Conservation (phyloP, 1,140 invertebrate species). For the Anagrus nilaparvatae region DNA sequence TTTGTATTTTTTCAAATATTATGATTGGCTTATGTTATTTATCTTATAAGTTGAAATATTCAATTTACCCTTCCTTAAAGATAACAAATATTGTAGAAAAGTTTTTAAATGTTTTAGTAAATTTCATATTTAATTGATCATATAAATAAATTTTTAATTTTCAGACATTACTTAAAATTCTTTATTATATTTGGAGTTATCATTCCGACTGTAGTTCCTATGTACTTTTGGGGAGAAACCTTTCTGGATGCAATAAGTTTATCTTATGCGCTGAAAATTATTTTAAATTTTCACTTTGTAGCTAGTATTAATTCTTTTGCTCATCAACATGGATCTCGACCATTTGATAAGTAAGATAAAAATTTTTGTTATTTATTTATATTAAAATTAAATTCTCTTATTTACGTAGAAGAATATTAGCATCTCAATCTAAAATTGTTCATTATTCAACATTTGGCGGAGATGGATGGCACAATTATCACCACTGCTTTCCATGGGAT, state of each 20-base stretch:
- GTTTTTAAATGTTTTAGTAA: too few relatives aligned
- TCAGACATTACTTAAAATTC: too few relatives aligned
- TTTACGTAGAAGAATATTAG: conserved; percentile 9
- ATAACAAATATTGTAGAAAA: too few relatives aligned
- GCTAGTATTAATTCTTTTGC: conserved; percentile 66
- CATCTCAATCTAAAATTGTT: conserved; percentile 3
- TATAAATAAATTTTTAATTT: too few relatives aligned
- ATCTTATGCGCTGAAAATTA: conserved; percentile 55
- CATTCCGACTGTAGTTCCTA: conserved; percentile 64
- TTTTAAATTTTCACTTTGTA: conserved; percentile 50
- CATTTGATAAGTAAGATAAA: conserved; percentile 56
- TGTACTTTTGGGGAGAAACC: conserved; percentile 68
- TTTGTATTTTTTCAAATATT: too few relatives aligned
- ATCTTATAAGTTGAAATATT: too few relatives aligned
- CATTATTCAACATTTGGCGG: too few relatives aligned
- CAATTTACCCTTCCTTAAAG: too few relatives aligned
- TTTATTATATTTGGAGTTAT: too few relatives aligned
- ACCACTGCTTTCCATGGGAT: background rate
- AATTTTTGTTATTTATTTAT: background rate
- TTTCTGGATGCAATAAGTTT: conserved; percentile 66
- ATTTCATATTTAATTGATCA: too few relatives aligned
- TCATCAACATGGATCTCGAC: conserved; percentile 53
- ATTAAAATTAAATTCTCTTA: background rate
- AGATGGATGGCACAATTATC: conserved; percentile 7
- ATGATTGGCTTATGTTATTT: too few relatives aligned